Base-by-base conservation (phyloP, 2,888 invertebrate genomes). In the Philaethria dido region DNA sequence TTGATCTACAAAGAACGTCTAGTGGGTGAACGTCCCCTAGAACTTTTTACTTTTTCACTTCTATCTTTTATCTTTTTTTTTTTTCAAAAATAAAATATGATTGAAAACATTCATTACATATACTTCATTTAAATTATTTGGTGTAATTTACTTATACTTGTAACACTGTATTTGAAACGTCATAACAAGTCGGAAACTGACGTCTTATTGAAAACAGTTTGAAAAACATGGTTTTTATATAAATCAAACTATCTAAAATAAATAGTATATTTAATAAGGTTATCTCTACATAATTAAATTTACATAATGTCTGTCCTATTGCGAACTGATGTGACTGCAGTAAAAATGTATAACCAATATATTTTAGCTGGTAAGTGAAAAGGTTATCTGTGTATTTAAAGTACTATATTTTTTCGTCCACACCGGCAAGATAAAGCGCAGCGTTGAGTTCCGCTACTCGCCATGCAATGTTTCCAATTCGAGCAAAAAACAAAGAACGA, bases 271-370 rank as follows among this genome's bases (percentile, higher is more conserved):
- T 44, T 16, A 44, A 44, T n/a, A 45, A n/a, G n/a, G n/a, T n/a
- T n/a, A n/a, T n/a, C n/a, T n/a, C n/a, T n/a, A 13, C 22, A 47
- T 13, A 13, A 18, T 2, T 36, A 22, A 18, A 13, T 11, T 13
- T 18, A 6, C 13, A 69, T 39, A 48, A 82, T 80, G 79, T 74
- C 80, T 16, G 8, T 76, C 72, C 54, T 82, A 62, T 76, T 77
- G 44, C 83, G 85, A 18, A 92, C 87, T 69, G 93, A 94, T 76
- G 92, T 94, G 14, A 94, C 94, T 18, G 88, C 93, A 65, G 88
- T 94, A 16, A 93, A 89, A 79, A 80, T 93, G 66, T 76, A 80
- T 65, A 75, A 83, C 61, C 76, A 87, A 64, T 78, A 78, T 39
- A 82, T 94, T 69, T 77, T 94, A 67, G 87, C 93, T 69, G 94